Percentiles rank a stretch among this genome's conserved stretches.
These are phyloP conservation scores for Rhizoglyphus robini DNA, from an alignment of 1,140 invertebrate species.

Conservation along the genomic window DNA sequence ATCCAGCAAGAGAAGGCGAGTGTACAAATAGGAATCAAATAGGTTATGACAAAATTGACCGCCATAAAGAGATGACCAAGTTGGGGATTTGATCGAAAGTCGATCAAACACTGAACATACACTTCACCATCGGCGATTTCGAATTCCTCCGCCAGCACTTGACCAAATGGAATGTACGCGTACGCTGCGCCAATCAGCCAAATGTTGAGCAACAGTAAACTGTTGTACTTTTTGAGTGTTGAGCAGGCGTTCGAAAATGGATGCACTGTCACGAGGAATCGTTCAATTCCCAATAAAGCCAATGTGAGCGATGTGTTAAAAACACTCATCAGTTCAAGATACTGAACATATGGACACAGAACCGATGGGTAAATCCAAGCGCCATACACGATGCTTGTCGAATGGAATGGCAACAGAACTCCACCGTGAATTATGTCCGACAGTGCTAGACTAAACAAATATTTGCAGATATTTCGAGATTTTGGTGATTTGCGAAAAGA, in stretches of 20 bases:
- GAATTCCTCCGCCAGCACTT: no score
- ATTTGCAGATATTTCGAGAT: background rate
- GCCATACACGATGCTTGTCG: background rate
- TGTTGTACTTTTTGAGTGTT: background rate
- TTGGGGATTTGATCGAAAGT: no score
- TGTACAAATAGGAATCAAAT: no score
- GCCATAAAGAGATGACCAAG: no score
- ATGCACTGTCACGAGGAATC: background rate
- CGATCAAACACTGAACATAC: no score
- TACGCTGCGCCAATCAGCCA: background rate
- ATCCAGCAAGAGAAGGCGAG: no score
- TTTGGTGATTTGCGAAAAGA: no score
- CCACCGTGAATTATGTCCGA: background rate
- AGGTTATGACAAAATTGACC: no score
- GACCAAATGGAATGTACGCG: background rate
- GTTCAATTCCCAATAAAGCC: constrained; percentile 1
- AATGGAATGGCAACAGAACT: background rate
- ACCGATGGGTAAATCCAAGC: background rate
- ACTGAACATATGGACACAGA: no score
- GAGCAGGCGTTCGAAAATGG: background rate
- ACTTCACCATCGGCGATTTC: no score
- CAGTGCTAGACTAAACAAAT: background rate
- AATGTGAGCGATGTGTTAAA: background rate
- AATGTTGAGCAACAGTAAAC: background rate
- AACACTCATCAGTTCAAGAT: background rate